phyloP scores from a whole-genome alignment of 1,140 invertebrate genomes.

The Apolygus lucorum region DNA sequence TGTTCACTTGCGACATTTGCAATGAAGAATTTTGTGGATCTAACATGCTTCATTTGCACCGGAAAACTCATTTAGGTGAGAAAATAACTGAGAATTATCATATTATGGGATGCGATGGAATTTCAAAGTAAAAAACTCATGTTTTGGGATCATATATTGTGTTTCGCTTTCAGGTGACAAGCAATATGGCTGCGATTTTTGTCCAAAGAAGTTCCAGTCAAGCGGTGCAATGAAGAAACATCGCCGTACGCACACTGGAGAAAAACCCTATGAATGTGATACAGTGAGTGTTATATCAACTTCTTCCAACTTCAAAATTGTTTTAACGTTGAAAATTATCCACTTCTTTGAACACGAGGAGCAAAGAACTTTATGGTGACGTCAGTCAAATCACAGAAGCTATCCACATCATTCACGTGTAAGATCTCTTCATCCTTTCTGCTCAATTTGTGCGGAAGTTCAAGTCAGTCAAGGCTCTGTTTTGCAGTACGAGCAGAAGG shows the following conservation, averaged over 20 bases:
- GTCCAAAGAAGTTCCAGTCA: slow-evolving; percentile 57
- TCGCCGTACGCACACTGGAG: slow-evolving; percentile 68
- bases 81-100: background rate
- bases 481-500: no score
- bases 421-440: no score
- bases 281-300: slow-evolving; percentile 51
- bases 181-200: slow-evolving; percentile 56
- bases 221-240: slow-evolving; percentile 68
- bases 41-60: slow-evolving; percentile 56
- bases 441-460: no score
- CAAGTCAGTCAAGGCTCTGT: no score
- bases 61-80: slow-evolving; percentile 57
- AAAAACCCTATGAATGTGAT: slow-evolving; percentile 62
- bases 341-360: no score
- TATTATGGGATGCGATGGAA: background rate
- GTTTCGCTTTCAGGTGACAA: slow-evolving; percentile 45
- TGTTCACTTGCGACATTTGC: slow-evolving; percentile 55
- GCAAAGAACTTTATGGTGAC: no score
- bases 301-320: no score
- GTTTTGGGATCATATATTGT: background rate
- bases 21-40: slow-evolving; percentile 59
- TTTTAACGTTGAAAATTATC: no score
- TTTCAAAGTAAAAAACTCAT: background rate
- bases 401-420: no score
- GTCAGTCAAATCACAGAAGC: no score